Base-by-base conservation (phyloP, 2,888 invertebrate genomes). In the Himalopsyche anomala region DNA sequence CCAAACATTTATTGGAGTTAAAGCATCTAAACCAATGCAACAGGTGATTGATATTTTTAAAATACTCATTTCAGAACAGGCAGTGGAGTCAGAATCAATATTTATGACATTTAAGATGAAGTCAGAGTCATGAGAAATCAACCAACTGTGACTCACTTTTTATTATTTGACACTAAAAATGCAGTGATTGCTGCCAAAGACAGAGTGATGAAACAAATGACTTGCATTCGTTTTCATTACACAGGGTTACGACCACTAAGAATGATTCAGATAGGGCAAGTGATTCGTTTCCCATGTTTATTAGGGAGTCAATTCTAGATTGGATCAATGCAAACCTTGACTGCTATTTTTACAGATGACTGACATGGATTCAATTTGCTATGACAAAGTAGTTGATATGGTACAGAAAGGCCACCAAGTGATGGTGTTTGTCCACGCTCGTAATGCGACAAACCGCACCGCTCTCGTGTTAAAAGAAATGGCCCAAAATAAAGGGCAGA, bases 341-440 rank as follows among this genome's bases (percentile, higher is more conserved):
- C 2, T 51, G 51, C 8, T 80, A n/a, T 38, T 54, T 85, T 88
- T 89, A 84, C 92, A 96, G 92, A 94, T 95, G 89, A 94, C 95
- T 89, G 95, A 96, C 89, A 98, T 99, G 97, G 98, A 99, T 92
- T 94, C 95, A 87, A 95, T 98, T 87, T 99, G 99, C 91, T 99
- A 98, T 91, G 97, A 98, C 79, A 98, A 99, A 93, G 97, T 97
- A 0, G 90, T 95, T 0, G 96, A 97, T 28, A 96, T 97, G 95
- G 96, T 98, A 2, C 95, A 94, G 89, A 95, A 96, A 89, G 98
- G 98, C 0, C 97, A 99, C 91, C 99, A 99, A 93, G 97, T 98
- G 0, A 98, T 99, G 98, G 98, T 99, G 0, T 99, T 99, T 91
- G 99, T 99, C 0, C 99, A 99, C 91, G 98, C 99, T 0, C 95